Conservation (phyloP, 2,888 invertebrate genomes). For the Drosophila flavopinicola region DNA sequence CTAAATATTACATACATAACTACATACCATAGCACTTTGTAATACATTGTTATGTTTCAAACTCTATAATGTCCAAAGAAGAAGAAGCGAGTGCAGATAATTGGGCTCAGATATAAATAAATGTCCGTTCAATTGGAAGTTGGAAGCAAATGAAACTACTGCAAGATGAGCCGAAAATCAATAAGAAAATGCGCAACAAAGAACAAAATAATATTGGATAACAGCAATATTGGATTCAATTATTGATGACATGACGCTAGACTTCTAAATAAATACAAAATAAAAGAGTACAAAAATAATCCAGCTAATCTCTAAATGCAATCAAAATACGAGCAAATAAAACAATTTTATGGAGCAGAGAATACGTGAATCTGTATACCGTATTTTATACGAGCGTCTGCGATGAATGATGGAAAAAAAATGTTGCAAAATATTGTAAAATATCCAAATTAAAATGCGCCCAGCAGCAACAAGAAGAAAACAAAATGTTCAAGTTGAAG, state of each 20-base stretch:
- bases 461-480: slow-evolving; percentile 29
- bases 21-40: too few species aligned
- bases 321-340: not conserved
- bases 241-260: too few species aligned
- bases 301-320: not conserved
- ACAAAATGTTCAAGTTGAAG: not conserved
- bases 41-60: too few species aligned
- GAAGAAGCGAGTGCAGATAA: too few species aligned
- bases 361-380: not conserved
- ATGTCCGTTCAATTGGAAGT: slow-evolving; percentile 2
- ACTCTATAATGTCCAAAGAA: too few species aligned
- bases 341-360: not conserved
- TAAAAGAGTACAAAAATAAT: too few species aligned
- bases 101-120: too few species aligned
- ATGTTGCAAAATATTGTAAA: slow-evolving; percentile 35
- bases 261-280: not conserved
- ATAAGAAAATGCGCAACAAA: slow-evolving; percentile 6
- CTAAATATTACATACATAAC: too few species aligned
- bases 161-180: slow-evolving; percentile 14
- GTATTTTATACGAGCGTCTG: not conserved
- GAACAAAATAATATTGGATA: slow-evolving; percentile 2
- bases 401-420: slow-evolving; percentile 9
- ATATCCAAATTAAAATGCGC: slow-evolving; percentile 53
- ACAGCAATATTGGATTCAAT: slow-evolving; percentile 7
- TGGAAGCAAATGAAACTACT: too few species aligned